Percentiles rank a stretch among this genome's conserved stretches.
Evolutionary conservation across 2,113 vertebrate species (phyloP).

Genomic region (Malaclemys terrapin): DNA sequence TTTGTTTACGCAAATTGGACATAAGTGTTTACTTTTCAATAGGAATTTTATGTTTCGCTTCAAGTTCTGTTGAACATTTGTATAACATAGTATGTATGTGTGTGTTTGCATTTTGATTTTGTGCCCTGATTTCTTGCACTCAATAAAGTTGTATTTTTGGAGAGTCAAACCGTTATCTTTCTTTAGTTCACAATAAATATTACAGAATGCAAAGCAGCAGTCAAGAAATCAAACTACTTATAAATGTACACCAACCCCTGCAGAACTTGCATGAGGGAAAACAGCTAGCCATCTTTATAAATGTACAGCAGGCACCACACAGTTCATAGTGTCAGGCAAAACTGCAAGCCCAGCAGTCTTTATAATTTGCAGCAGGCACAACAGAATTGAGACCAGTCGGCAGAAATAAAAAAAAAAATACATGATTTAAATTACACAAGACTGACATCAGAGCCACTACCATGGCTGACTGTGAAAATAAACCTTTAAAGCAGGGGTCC

Average conservation of each 20-base stretch:
- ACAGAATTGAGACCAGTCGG: neutral
- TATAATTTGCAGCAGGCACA: neutral
- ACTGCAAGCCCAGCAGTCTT: neutral
- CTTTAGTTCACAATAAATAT: neutral
- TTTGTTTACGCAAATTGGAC: too few relatives aligned
- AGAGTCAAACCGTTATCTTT: neutral
- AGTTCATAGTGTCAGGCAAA: neutral
- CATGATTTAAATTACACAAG: neutral
- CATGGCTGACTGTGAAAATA: neutral
- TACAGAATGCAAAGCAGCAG: neutral
- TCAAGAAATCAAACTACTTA: neutral
- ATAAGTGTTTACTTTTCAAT: neutral
- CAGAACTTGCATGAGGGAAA: neutral
- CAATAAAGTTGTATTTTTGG: neutral
- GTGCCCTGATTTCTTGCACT: neutral
- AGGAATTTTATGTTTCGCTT: neutral
- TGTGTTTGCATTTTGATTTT: neutral
- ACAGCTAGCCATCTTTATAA: neutral
- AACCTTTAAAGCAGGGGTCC: neutral
- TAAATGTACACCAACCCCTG: neutral
- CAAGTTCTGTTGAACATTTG: neutral
- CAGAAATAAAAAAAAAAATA: neutral
- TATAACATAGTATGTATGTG: neutral
- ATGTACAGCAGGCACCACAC: neutral
- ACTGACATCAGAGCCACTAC: neutral